phyloP scores from a whole-genome alignment of 37 sponge, comb jelly and placozoan genomes.

The Beroe forskalii region DNA sequence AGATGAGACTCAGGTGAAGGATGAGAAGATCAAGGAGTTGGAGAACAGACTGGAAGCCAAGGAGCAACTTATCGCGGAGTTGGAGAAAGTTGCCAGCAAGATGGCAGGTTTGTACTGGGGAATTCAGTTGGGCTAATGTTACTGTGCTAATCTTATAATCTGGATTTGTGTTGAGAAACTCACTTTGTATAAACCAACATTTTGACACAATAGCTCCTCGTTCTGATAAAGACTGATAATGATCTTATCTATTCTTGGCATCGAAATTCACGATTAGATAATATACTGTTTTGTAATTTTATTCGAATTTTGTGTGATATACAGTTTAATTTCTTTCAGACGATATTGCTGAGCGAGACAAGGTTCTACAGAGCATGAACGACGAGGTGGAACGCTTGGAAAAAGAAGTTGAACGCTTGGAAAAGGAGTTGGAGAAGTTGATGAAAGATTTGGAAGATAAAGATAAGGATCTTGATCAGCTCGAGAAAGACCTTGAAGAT shows the following conservation, averaged over 20 bases:
- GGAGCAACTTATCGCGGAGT: slow-evolving; percentile 1
- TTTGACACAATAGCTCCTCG: too few relatives aligned
- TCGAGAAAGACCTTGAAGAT: not conserved
- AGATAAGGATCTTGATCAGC: slow-evolving; percentile 47
- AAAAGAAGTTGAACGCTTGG: not conserved
- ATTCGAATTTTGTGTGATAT: too few relatives aligned
- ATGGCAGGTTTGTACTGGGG: slow-evolving; percentile 27
- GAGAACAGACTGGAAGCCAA: slow-evolving; percentile 45
- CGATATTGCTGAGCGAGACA: not conserved
- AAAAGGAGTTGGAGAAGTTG: slow-evolving; percentile 17
- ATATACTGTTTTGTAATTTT: too few relatives aligned
- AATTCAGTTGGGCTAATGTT: too few relatives aligned
- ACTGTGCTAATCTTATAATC: too few relatives aligned
- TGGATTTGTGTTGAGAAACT: too few relatives aligned
- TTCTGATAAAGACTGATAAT: too few relatives aligned
- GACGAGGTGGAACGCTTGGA: slow-evolving; percentile 3
- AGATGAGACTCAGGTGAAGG: slow-evolving; percentile 14
- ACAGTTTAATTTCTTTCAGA: slow-evolving; percentile 10
- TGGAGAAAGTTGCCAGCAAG: slow-evolving; percentile 31
- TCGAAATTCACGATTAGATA: too few relatives aligned
- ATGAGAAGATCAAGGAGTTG: slow-evolving; percentile 61
- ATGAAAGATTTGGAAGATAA: not conserved
- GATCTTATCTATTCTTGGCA: too few relatives aligned
- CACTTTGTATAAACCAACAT: too few relatives aligned
- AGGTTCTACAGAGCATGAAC: slow-evolving; percentile 1